Base-by-base conservation (phyloP, 2,113 vertebrate genomes). In the Notarius quadriscutis region DNA sequence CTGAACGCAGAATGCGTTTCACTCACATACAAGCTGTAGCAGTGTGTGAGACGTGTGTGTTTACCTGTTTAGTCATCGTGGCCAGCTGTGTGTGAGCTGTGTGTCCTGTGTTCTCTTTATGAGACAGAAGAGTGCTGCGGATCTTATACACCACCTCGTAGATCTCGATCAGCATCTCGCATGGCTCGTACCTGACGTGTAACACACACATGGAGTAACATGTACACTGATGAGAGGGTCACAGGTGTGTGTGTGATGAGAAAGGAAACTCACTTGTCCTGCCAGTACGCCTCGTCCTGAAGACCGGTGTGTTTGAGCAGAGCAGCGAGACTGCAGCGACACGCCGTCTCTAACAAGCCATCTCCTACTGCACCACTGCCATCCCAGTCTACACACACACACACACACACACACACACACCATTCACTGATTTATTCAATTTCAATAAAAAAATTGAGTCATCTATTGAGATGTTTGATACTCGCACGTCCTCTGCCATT, bases 231-330 rank as follows among this genome's bases (percentile, higher is more conserved):
- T 27, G 30, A 41, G 15, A 22, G 18, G 22, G 18, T 11, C 58
- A 10, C 0, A n/a, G 1, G 25, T n/a, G 72, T 74, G 83, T 79
- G 60, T 71, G 17, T 27, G 48, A 41, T 41, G 18, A 20, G 77
- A 81, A 8, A 62, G 0, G 17, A 60, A n/a, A 90, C 93, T 90
- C 65, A 96, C 95, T 91, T 93, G 88, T 96, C 95, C 86, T 95
- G 93, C 92, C 92, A 94, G 80, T 91, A 94, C 7, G 94, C 95
- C 82, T 95, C 92, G 53, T 92, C 93, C 90, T 95, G 94, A 74
- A 95, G 92, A 15, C 95, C 95, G 0, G 94, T 93, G 91, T 96
- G 96, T 89, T 96, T 96, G 62, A 96, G 93, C 71, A 96, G 92
- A 80, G 93, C 95, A 72, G 95, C 96, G 58, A 96, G 92, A 86